Evolutionary conservation across 2,888 invertebrate genomes (phyloP).

Genomic region (Gnatocerus cornutus): DNA sequence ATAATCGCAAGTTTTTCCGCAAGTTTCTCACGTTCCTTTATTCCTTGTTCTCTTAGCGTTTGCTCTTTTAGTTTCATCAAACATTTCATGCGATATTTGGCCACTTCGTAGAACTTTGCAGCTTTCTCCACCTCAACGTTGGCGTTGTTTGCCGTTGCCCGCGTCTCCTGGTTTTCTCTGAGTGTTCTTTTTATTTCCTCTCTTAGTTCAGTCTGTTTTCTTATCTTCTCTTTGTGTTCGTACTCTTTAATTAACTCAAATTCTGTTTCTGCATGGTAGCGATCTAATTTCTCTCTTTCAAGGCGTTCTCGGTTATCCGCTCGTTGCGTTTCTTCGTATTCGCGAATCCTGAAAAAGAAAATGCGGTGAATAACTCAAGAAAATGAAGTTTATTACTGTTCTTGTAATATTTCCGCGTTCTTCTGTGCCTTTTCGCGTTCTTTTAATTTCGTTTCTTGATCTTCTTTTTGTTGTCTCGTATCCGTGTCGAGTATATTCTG

Average conservation of each 20-base stretch:
- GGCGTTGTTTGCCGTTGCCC: constrained; percentile 66
- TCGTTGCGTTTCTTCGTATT: constrained; percentile 19
- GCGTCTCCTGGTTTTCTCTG: too few relatives aligned
- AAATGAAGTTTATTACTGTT: background rate
- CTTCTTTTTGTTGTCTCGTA: constrained; percentile 57
- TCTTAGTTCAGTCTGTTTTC: background rate
- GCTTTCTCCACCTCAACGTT: constrained; percentile 71
- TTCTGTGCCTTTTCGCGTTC: constrained; percentile 55
- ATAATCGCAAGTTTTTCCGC: constrained; percentile 57
- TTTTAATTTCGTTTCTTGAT: constrained; percentile 58
- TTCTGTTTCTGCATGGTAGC: constrained; percentile 29
- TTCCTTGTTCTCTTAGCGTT: constrained; percentile 57
- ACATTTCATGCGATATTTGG: constrained; percentile 70
- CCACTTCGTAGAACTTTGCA: constrained; percentile 70
- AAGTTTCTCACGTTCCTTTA: constrained; percentile 53
- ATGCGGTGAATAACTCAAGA: background rate
- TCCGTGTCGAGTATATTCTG: constrained; percentile 56
- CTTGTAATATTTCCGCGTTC: background rate
- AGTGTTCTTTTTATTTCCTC: constrained; percentile 20
- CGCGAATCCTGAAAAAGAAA: constrained; percentile 22
- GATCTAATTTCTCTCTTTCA: constrained; percentile 25
- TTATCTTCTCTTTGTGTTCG: constrained; percentile 21
- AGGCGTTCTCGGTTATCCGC: constrained; percentile 7
- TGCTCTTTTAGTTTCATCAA: constrained; percentile 68
- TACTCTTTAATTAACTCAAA: constrained; percentile 30